Evolutionary conservation across 2,888 invertebrate genomes (phyloP), one percentile per base, ranked within the genome.

Genomic region (Auanema sp.): DNA sequence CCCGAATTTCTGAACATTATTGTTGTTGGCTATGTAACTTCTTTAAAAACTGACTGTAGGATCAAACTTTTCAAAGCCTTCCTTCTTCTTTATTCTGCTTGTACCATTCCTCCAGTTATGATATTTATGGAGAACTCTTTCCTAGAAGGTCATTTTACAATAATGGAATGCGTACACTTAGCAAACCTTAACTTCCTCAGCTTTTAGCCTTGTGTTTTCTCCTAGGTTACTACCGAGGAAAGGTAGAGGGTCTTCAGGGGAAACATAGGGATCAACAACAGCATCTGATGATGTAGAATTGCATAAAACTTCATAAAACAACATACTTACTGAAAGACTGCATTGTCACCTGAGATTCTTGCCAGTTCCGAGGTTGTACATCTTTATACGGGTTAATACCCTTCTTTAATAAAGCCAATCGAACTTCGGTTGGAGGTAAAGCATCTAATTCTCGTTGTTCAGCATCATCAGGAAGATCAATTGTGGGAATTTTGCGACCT

Each of bases 401-500:
- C 49, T 76, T 71, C 56, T 76, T 75, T 58, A 83, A 50, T 58
- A 83, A 49, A 40, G 75, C 77, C 14, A 65, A 58, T 49, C 82
- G 64, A 60, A 81, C 47, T 47, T 83, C 69, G 8, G 56, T 53
- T 16, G 81, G 76, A 8, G 71, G 53, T 64, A 82, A 63, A 16
- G 63, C 57, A 5, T 76, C 65, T n/a, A 71, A 60, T 47, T 63
- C 58, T 24, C 71, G 60, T 16, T 71, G 60, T 16, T 69, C 75
- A 2, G 65, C 72, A 60, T 83, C 77, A 51, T 81, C 80, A 0
- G 79, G 79, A 16, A 82, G 64, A 42, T 82, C 79, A 40, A 83
- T 61, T 1, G 73, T 11, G 2, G 81, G 33, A 4, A 76, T 78
- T 67, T 83, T 83, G 16, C 71, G 60, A 24, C 79, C 82, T 24